Evolutionary conservation across 2,113 vertebrate genomes (phyloP), one percentile per base, ranked within the genome.

Genomic region (Bujurquina vittata): DNA sequence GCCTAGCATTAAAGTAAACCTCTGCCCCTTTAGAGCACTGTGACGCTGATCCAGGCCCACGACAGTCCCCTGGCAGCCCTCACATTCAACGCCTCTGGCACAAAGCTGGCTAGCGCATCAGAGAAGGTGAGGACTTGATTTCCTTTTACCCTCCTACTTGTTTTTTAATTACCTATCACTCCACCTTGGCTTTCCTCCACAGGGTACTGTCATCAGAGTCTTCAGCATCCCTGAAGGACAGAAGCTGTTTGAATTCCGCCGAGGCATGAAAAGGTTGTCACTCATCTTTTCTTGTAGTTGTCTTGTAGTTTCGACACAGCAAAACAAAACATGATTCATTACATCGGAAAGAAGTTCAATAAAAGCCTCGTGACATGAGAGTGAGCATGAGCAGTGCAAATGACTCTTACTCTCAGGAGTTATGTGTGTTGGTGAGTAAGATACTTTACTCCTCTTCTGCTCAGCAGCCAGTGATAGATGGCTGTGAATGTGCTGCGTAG

Each of bases 121-220:
- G 97, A 97, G 93, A 98, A 97, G 93, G 98, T 98, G 80, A 95
- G 95, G 83, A 67, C 8, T 62, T 35, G 8, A 76, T 33, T 26
- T 0, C 12, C 1, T 37, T 73, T 62, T 37, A 43, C 22, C 22
- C 22, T 72, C 22, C 20, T 75, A 52, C 59, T 52, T 5, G n/a
- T 78, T 23, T 73, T 49, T 10, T 1, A 37, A 1, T 76, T 10
- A 10, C 7, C 61, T 29, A 7, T 18, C 49, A 10, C 22, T 22
- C 20, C 17, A 11, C 83, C 11, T 49, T 90, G 60, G 3, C 33
- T 40, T 49, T 84, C 54, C 33, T 81, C 62, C 4, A 26, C 95
- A 99, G 98, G 98, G 98, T 78, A 99, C 98, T 0, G 98, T 99
- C 76, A 98, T 99, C 87, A 96, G 98, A 82, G 98, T 99, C 35